Percentiles rank a stretch among this genome's conserved stretches.
phyloP scores from a whole-genome alignment of 2,113 vertebrate genomes.

The Sceloporus undulatus region DNA sequence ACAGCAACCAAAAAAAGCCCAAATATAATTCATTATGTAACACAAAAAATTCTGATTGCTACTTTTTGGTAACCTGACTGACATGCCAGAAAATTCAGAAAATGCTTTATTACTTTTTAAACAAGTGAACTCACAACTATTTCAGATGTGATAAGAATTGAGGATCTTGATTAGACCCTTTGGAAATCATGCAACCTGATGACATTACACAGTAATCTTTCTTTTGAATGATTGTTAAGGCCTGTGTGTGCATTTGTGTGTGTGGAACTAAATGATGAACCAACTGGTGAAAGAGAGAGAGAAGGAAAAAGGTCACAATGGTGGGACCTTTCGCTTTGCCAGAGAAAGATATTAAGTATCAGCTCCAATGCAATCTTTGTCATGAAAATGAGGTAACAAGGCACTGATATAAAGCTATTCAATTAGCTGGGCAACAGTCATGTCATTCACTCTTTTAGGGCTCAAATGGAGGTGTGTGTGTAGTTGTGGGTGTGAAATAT shows the following conservation, averaged over 20 bases:
- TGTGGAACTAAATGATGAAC: conserved; percentile 35
- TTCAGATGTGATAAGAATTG: not conserved
- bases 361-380: conserved; percentile 70
- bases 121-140: not conserved
- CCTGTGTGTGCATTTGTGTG: conserved; percentile 35
- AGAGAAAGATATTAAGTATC: conserved; percentile 58
- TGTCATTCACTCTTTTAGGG: conserved; percentile 49
- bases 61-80: conserved; percentile 16
- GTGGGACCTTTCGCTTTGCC: conserved; percentile 57
- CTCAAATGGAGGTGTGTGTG: too few relatives aligned
- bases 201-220: conserved; percentile 44
- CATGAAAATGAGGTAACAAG: conserved; percentile 67
- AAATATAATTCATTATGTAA: not conserved
- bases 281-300: conserved; percentile 64
- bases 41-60: not conserved
- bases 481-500: too few relatives aligned
- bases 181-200: conserved; percentile 31
- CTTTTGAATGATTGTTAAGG: conserved; percentile 62
- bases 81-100: conserved; percentile 17
- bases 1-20: not conserved
- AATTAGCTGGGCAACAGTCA: conserved; percentile 50
- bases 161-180: conserved; percentile 1
- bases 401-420: conserved; percentile 40
- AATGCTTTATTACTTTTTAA: not conserved
- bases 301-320: conserved; percentile 61